These are phyloP conservation scores for Pterobdella sp. DNA, from an alignment of 2,888 invertebrate genomes.

Conservation along the genomic window DNA sequence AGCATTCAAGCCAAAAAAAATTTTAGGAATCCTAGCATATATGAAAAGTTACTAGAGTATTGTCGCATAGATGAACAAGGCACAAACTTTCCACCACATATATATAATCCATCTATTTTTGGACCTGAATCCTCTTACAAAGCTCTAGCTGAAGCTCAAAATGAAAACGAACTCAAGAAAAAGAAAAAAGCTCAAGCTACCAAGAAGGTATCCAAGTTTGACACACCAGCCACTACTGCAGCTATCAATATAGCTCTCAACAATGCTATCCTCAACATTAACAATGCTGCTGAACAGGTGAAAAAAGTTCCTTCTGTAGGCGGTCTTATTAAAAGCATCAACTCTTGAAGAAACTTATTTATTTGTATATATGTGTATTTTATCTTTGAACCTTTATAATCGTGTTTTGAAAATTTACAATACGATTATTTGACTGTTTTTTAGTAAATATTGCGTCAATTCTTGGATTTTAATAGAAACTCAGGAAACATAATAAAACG, in stretches of 20 bases:
- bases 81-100: slow-evolving; percentile 85
- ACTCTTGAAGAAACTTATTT: no score
- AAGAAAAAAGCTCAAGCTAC: slow-evolving; percentile 54
- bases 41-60: slow-evolving; percentile 87
- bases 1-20: slow-evolving; percentile 76
- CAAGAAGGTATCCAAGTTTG: slow-evolving; percentile 5
- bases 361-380: no score
- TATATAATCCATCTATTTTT: slow-evolving; percentile 87
- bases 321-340: slow-evolving; percentile 2
- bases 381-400: no score
- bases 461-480: no score
- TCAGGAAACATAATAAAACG: no score
- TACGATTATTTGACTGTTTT: no score
- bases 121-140: slow-evolving; percentile 86
- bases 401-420: no score
- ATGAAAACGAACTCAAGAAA: slow-evolving; percentile 83
- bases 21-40: slow-evolving; percentile 76
- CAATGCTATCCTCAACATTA: neutral
- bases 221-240: neutral
- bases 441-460: no score
- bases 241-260: neutral
- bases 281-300: neutral
- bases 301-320: slow-evolving; percentile 9
- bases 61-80: slow-evolving; percentile 92
- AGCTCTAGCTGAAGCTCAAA: slow-evolving; percentile 79